Evolutionary conservation across 2,888 invertebrate genomes (phyloP), one percentile per base, ranked within the genome.

Genomic region (Acrocera orbiculus): DNA sequence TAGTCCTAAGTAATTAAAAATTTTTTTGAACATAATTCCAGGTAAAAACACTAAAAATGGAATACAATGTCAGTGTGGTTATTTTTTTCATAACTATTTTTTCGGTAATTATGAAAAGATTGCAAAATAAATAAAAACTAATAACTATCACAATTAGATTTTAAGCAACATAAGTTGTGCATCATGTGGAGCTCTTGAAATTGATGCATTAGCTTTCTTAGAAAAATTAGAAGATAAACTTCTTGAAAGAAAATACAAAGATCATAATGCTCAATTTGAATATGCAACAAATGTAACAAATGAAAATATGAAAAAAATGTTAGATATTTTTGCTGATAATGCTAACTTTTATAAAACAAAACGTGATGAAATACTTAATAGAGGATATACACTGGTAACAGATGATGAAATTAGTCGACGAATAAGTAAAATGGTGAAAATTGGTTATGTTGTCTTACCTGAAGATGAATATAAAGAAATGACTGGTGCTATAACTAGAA

Each of bases 361-460:
- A 26, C 52, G 53, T 0, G 32, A 46, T 28, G 37, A 40, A 4
- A 46, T 57, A 4, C 39, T 43, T 17, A 63, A 67, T 51, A 76
- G 69, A 47, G 67, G 70, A 16, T 86, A 80, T 76, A 63, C 68
- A 33, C 64, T 70, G 10, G 74, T 76, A 48, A 66, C 70, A 27
- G 76, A 86, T 53, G 65, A 65, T 31, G 60, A 66, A 10, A 51
- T 82, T 1, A 66, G 66, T 32, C 66, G 87, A 32, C 79, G 82
- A 62, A 85, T 86, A 47, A 66, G 69, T 46, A 69, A 73, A 42
- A 66, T 80, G 37, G 70, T 76, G 5, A 64, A 73, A 36, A 61
- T 85, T 2, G 86, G 83, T 0, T 61, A 66, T 0, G 66, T 76
- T 0, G 79, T 77, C 0, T 58, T 89, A 6, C 67, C 76, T 0